Evolutionary conservation across 2,797 vertebrate species (phyloP).

Genomic region (Dicrostonyx torquatus): DNA sequence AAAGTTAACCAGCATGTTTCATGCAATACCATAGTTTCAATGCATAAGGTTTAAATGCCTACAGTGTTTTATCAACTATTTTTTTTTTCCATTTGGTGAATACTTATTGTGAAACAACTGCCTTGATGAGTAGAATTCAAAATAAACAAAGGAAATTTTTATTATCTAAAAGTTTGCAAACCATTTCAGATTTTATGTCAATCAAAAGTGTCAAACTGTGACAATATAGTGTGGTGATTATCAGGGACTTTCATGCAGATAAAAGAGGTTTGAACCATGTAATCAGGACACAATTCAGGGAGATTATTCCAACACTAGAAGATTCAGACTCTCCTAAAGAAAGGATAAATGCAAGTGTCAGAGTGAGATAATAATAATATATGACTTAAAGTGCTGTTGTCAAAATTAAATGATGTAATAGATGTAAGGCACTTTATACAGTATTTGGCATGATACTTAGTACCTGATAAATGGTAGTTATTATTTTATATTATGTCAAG

Average conservation of each 20-base stretch:
- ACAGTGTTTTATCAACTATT: conserved; percentile 11
- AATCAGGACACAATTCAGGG: neutral
- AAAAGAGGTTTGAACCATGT: neutral
- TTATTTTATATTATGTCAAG: conserved; percentile 69
- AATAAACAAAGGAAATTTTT: conserved; percentile 38
- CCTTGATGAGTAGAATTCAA: neutral
- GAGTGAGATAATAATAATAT: conserved; percentile 53
- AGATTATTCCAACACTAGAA: conserved; percentile 12
- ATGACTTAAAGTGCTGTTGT: conserved; percentile 54
- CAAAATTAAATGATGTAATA: conserved; percentile 66
- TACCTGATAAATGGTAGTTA: conserved; percentile 66
- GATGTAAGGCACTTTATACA: conserved; percentile 46
- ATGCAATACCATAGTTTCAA: neutral
- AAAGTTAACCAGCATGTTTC: conserved; percentile 29
- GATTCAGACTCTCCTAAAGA: neutral
- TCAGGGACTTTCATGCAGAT: neutral
- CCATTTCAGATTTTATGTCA: neutral
- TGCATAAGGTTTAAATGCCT: neutral
- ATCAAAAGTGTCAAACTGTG: neutral
- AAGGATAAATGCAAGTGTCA: conserved; percentile 56
- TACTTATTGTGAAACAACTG: conserved; percentile 1
- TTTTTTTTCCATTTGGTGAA: conserved; percentile 15
- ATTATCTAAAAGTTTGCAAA: neutral
- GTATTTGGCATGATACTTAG: conserved; percentile 47
- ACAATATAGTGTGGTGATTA: neutral